Percentiles rank a stretch among this genome's conserved stretches.
phyloP scores from a whole-genome alignment of 2,888 invertebrate genomes.

The Osmoderma eremita region DNA sequence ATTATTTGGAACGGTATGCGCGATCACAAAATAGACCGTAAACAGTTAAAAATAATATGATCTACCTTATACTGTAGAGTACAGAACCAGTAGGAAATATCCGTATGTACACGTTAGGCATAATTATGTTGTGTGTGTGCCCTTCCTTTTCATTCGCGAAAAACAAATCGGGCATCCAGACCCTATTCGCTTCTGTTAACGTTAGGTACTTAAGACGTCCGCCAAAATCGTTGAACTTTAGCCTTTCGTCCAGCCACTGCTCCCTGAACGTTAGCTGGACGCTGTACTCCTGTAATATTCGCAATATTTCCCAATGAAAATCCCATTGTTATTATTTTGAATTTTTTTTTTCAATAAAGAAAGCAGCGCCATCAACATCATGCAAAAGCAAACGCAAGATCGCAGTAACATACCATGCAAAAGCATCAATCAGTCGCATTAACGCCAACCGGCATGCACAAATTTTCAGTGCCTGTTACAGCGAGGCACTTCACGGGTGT shows the following conservation, averaged over 20 bases:
- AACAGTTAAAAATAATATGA: no score
- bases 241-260: conserved; percentile 94
- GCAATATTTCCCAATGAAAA: no score
- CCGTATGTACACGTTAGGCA: conserved; percentile 97
- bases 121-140: conserved; percentile 96
- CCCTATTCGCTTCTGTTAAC: conserved; percentile 91
- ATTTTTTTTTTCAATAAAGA: no score
- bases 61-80: conserved; percentile 90
- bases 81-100: conserved; percentile 96
- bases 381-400: neutral
- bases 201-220: conserved; percentile 92
- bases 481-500: conserved; percentile 38
- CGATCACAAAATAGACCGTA: no score
- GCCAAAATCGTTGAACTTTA: conserved; percentile 88
- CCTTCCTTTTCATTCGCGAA: conserved; percentile 98
- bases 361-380: no score
- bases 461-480: neutral
- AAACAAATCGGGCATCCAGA: conserved; percentile 99
- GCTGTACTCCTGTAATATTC: conserved; percentile 89
- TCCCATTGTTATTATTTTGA: no score
- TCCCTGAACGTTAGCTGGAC: conserved; percentile 97
- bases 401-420: neutral
- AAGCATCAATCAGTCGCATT: neutral
- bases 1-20: neutral
- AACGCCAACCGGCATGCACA: neutral